Percentiles rank a stretch among this genome's conserved stretches.
Evolutionary conservation across 2,797 vertebrate species (phyloP).

Genomic region (Toxotes lorentzi): DNA sequence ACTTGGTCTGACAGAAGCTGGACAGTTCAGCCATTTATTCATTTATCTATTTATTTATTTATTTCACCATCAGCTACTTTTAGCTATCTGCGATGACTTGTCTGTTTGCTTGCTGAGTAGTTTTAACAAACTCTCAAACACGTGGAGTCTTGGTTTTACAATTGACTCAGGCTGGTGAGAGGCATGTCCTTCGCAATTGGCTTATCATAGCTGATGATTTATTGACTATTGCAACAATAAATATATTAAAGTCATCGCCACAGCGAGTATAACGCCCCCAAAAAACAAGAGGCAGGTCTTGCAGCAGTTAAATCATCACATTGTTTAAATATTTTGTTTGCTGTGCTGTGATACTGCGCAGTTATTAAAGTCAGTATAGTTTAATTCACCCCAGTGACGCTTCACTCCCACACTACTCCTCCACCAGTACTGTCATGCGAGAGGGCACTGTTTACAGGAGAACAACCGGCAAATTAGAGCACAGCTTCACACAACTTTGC

Average conservation of each 20-base stretch:
- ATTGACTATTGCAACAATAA: not conserved
- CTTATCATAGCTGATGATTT: not conserved
- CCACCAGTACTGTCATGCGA: conserved; percentile 23
- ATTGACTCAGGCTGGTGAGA: not conserved
- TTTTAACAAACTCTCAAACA: not conserved
- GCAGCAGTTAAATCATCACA: not conserved
- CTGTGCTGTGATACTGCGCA: conserved; percentile 2
- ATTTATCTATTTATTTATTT: not conserved
- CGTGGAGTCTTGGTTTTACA: not conserved
- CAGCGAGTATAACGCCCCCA: not conserved
- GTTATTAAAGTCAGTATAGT: conserved; percentile 30
- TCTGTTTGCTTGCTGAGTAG: not conserved
- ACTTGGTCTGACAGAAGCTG: not conserved
- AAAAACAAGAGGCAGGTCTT: not conserved
- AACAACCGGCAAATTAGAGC: not conserved
- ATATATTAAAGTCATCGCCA: not conserved
- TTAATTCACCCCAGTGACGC: conserved; percentile 30
- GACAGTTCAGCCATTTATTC: not conserved
- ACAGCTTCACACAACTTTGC: not conserved
- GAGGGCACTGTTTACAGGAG: conserved; percentile 20
- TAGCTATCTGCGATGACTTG: too few species aligned
- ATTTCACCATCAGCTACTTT: too few species aligned
- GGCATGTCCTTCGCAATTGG: not conserved
- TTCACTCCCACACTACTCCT: conserved; percentile 36
- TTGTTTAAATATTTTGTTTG: conserved; percentile 1